Base-by-base conservation (phyloP, 92 coral and sea anemone species). In the Zoanthus sociatus region DNA sequence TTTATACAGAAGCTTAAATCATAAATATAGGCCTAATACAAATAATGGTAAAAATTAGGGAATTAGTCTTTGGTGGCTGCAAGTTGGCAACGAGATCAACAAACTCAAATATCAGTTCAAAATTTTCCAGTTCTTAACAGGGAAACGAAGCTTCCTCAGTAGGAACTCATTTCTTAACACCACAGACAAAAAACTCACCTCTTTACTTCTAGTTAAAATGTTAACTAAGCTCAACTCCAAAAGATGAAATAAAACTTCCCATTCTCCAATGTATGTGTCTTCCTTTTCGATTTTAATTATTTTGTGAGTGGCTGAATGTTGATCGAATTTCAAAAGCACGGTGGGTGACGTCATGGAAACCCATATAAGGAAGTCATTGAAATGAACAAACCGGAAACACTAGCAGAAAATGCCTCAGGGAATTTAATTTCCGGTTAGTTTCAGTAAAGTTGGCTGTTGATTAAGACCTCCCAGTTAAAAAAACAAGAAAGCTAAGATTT, bases 381-480 rank as follows among this genome's bases (percentile, higher is more conserved):
- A 12, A 11, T 12, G 74, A 9, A 69, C 42, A 37, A 67, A 69
- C 74, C 74, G 74, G 74, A 69, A 69, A 69, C 74, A 33, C 45
- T 30, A 33, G 74, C 15, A 10, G 11, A 8, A 69, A 11, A 69
- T 69, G 74, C 74, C 74, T 33, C 16, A 6, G 74, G 74, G 74
- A 69, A 44, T 63, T 63, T 63, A 20, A 63, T 63, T 63, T 63
- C 69, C 69, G 69, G 69, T 17, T 17, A 16, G 69, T 31, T 63
- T 63, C 69, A 31, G 11, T 12, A 31, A 37, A 2, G 2, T 37
- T 26, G 31, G 9, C 46, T 33, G 74, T 63, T 63, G 69, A 63
- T 63, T 63, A 17, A 63, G 74, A 69, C 74, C 74, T 69, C 74
- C 74, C 74, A 69, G 74, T 69, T 9, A 44, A 44, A 44, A 69